Base-by-base conservation (phyloP, 2,797 vertebrate genomes). In the Intellagama lesueurii region DNA sequence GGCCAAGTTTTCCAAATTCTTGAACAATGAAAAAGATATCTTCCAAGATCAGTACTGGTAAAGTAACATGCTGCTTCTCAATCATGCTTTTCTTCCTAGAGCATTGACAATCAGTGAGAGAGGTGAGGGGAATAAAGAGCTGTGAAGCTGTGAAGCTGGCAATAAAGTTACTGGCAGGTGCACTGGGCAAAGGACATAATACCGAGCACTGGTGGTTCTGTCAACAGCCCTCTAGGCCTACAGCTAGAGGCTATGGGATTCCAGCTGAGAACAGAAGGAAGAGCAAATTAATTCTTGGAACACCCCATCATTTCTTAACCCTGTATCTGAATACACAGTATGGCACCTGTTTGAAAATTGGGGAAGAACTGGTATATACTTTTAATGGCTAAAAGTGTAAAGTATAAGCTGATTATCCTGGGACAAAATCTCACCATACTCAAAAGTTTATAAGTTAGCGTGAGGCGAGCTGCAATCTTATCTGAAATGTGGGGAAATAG, bases 201-300 rank as follows among this genome's bases (percentile, higher is more conserved):
- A 76, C 52, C 60, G 16, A 75, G 60, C 72, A 75, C 14, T 66
- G 68, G 16, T 56, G 73, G 60, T 87, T 82, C 72, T 56, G 75
- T 81, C 83, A 56, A 52, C 78, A 82, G 69, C 78, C 68, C 56
- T 35, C 47, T 75, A 86, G 72, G 70, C 83, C 78, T 75, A 68
- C 3, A 30, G 88, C 73, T 79, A 32, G 75, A 72, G 75, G 66
- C 56, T 47, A 76, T 28, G 44, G 32, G 84, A 89, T 76, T 89
- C 83, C 73, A 89, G 70, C 78, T 81, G 88, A 24, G 77, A 89
- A 89, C 77, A 86, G 83, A 81, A 89, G 76, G 88, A 89, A 66
- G 49, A 89, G 32, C 35, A 80, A 89, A 85, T 89, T 81, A 89
- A 85, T 89, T 89, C 76, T 52, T 85, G 30, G 69, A 81, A 81